Evolutionary conservation across 2,888 invertebrate species (phyloP).

Genomic region (Seira musarum): DNA sequence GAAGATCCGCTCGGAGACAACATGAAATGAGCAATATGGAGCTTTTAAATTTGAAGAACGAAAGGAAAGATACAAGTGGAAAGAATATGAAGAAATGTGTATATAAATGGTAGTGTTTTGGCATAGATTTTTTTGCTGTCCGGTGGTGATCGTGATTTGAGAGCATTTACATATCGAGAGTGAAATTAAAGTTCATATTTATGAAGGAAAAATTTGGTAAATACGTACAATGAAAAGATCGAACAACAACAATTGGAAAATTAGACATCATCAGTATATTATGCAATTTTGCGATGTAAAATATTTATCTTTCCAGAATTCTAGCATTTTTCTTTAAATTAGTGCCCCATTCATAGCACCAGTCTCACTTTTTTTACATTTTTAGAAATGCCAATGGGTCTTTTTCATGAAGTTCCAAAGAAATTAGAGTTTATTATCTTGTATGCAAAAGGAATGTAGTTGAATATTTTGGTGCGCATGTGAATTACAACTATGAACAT

Average conservation of each 20-base stretch:
- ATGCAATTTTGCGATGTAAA: too few species aligned
- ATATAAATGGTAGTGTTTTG: neutral
- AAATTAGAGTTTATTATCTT: too few species aligned
- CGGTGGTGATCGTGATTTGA: too few species aligned
- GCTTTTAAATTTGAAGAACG: neutral
- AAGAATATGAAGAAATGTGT: neutral
- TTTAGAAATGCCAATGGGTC: neutral
- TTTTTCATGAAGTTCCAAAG: too few species aligned
- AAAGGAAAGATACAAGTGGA: neutral
- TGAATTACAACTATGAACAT: too few species aligned
- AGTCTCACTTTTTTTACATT: conserved; percentile 4
- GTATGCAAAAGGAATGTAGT: too few species aligned
- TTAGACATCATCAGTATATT: too few species aligned
- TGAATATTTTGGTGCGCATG: too few species aligned
- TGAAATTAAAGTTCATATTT: neutral
- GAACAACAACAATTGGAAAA: neutral
- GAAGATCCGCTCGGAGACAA: neutral
- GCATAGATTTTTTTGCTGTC: too few species aligned
- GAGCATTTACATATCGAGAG: too few species aligned
- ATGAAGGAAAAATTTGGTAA: conserved; percentile 11
- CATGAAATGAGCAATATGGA: conserved; percentile 9
- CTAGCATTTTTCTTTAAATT: conserved; percentile 43
- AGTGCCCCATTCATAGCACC: conserved; percentile 30
- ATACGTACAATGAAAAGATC: conserved; percentile 29
- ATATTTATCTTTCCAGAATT: too few species aligned